phyloP scores from a whole-genome alignment of 2,797 vertebrate genomes.

The Crypturellus tataupa region DNA sequence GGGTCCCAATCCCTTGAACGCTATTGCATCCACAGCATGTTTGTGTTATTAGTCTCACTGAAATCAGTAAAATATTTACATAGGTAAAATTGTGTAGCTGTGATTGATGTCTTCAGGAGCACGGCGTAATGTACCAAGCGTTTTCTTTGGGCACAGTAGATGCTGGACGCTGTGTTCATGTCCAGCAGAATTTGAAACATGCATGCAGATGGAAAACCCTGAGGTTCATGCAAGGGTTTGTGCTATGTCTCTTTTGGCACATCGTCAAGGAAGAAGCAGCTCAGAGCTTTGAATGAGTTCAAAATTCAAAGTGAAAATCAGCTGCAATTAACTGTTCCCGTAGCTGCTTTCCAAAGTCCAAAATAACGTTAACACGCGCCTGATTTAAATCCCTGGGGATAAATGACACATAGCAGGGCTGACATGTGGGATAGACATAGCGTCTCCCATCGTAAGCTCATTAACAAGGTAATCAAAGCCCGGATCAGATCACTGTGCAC shows the following conservation, averaged over 20 bases:
- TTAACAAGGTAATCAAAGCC: slow-evolving; percentile 67
- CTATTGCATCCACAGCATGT: rapidly evolving
- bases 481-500: neutral
- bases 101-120: neutral
- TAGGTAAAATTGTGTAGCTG: neutral
- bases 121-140: neutral
- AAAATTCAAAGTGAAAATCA: slow-evolving; percentile 29
- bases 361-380: neutral
- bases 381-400: neutral
- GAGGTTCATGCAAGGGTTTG: neutral
- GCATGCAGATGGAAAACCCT: neutral
- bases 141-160: neutral
- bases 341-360: neutral
- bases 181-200: neutral
- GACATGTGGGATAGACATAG: neutral
- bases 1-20: neutral
- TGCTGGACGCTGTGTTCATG: neutral
- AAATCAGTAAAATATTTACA: neutral
- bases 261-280: neutral
- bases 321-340: neutral
- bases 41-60: neutral
- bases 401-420: neutral
- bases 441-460: neutral
- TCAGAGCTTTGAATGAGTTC: neutral
- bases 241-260: neutral